Evolutionary conservation across 2,888 invertebrate species (phyloP).

Genomic region (Aradus depressus): DNA sequence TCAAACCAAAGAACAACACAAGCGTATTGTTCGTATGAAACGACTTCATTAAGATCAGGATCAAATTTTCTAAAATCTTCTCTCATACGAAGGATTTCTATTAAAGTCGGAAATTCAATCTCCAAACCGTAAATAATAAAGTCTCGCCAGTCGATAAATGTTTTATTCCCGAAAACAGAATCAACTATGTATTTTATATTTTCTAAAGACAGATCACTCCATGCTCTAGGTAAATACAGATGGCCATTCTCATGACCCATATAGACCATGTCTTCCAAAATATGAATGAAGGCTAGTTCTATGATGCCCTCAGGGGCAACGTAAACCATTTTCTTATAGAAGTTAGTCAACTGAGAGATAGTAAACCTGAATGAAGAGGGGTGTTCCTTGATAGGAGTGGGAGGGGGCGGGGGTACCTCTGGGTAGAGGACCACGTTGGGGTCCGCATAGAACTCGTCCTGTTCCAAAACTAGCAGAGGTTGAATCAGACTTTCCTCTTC

Average conservation of each 20-base stretch:
- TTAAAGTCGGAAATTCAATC: conserved; percentile 44
- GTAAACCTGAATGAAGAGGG: conserved; percentile 30
- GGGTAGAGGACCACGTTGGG: conserved; percentile 38
- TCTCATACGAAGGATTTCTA: conserved; percentile 44
- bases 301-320: conserved; percentile 24
- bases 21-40: conserved; percentile 36
- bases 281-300: conserved; percentile 16
- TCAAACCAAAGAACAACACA: conserved; percentile 40
- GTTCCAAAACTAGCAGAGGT: conserved; percentile 41
- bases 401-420: conserved; percentile 21
- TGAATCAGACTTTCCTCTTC: conserved; percentile 42
- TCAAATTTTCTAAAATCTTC: conserved; percentile 43
- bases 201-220: conserved; percentile 20
- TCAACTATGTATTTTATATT: conserved; percentile 33
- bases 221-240: conserved; percentile 22
- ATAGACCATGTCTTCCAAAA: conserved; percentile 21
- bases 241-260: conserved; percentile 21
- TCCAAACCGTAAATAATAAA: conserved; percentile 50
- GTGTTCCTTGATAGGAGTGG: conserved; percentile 23
- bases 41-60: conserved; percentile 35
- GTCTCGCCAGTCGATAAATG: conserved; percentile 53
- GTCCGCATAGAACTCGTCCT: conserved; percentile 43
- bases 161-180: conserved; percentile 44
- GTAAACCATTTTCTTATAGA: conserved; percentile 15
- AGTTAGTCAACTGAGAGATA: conserved; percentile 31